A percentile compares a stretch with the other conserved stretches of the same genome.
phyloP scores from a whole-genome alignment of 2,888 invertebrate genomes.

The Aspidapion aeneum region DNA sequence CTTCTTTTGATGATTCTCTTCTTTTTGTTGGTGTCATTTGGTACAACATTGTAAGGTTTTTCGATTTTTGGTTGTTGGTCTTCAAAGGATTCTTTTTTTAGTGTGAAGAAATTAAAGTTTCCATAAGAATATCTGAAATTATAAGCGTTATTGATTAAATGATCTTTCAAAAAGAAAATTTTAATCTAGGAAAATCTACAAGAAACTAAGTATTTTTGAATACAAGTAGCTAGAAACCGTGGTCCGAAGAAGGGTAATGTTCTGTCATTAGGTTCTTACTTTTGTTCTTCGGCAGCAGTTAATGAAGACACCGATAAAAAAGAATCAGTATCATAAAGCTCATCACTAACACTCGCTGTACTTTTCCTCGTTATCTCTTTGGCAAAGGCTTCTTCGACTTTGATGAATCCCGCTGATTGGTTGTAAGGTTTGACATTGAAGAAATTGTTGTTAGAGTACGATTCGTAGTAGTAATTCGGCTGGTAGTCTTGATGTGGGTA shows the following conservation, averaged over 20 bases:
- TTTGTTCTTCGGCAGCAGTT: slow-evolving; percentile 31
- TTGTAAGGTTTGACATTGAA: slow-evolving; percentile 5
- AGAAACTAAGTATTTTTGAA: too few species aligned
- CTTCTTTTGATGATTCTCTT: slow-evolving; percentile 26
- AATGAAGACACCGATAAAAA: slow-evolving; percentile 39
- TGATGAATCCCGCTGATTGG: slow-evolving; percentile 24
- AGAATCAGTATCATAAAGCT: slow-evolving; percentile 41
- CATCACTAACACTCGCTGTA: slow-evolving; percentile 32
- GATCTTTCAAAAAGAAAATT: too few species aligned
- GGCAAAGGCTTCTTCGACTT: slow-evolving; percentile 24
- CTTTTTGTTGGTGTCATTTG: slow-evolving; percentile 19
- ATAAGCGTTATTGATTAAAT: neutral
- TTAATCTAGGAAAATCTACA: too few species aligned
- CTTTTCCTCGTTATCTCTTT: slow-evolving; percentile 14
- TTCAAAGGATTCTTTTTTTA: slow-evolving; percentile 32
- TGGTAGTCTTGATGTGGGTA: slow-evolving; percentile 28
- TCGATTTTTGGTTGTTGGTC: slow-evolving; percentile 20
- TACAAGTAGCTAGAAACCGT: too few species aligned
- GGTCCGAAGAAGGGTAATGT: too few species aligned
- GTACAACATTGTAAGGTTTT: slow-evolving; percentile 7
- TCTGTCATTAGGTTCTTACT: too few species aligned
- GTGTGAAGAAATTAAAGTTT: slow-evolving; percentile 39
- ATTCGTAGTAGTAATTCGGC: slow-evolving; percentile 16
- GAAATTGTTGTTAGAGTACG: slow-evolving; percentile 15
- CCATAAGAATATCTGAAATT: slow-evolving; percentile 26